phyloP scores from a whole-genome alignment of 2,888 invertebrate genomes.

The Noctua fimbriata region DNA sequence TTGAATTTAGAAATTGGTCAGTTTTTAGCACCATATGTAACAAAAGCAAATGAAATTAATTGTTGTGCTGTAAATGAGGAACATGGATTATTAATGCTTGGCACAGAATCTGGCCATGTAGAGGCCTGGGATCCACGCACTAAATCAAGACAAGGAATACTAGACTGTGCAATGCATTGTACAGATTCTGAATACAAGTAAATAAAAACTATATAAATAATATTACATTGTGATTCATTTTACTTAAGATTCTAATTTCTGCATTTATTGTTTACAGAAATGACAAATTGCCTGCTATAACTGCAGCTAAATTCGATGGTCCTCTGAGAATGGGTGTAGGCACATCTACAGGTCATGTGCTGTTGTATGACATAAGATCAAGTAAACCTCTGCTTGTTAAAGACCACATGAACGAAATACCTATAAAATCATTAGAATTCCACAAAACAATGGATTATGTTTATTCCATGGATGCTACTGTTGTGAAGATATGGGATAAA shows the following conservation, averaged over 20 bases:
- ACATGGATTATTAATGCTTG: conserved; percentile 96
- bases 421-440: conserved; percentile 97
- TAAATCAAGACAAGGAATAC: conserved; percentile 93
- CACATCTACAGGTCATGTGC: conserved; percentile 97
- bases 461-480: conserved; percentile 96
- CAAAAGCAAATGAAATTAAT: conserved; percentile 94
- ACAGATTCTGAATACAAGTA: conserved; percentile 88
- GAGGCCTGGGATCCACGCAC: conserved; percentile 99
- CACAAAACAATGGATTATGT: conserved; percentile 95
- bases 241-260: conserved; percentile 3
- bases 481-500: conserved; percentile 97
- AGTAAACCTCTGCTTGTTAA: conserved; percentile 96
- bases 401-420: conserved; percentile 98
- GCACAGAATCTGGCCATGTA: conserved; percentile 97
- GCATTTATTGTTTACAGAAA: conserved; percentile 86
- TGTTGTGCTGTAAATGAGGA: conserved; percentile 96
- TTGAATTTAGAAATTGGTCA: conserved; percentile 98
- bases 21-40: conserved; percentile 96
- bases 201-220: neutral
- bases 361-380: conserved; percentile 98
- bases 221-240: neutral
- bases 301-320: conserved; percentile 94
- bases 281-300: conserved; percentile 92
- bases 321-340: conserved; percentile 96
- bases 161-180: conserved; percentile 95